Conservation (phyloP, 2,888 invertebrate genomes). For the Acanthococcus lagerstroemiae region DNA sequence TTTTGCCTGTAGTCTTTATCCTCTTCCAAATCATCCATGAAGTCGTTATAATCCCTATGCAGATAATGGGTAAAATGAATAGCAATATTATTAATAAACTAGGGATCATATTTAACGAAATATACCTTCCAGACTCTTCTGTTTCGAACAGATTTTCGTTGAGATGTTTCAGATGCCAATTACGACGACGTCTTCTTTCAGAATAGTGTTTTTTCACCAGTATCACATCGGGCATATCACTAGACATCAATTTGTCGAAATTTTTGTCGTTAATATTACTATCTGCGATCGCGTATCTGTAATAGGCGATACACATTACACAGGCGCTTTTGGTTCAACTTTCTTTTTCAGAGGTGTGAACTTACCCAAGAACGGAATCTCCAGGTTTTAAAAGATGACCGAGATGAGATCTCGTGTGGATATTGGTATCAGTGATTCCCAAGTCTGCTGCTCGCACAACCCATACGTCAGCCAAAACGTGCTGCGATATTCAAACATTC, state of each 20-base stretch:
- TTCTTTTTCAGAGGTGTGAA: too few species aligned
- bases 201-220: constrained; percentile 87
- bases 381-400: constrained; percentile 88
- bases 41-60: constrained; percentile 80
- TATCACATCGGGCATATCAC: constrained; percentile 74
- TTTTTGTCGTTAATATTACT: constrained; percentile 83
- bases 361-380: constrained; percentile 79
- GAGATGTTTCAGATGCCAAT: constrained; percentile 89
- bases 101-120: too few species aligned
- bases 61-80: constrained; percentile 18
- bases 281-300: constrained; percentile 67
- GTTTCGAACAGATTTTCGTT: constrained; percentile 49
- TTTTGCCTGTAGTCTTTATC: constrained; percentile 80
- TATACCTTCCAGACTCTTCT: constrained; percentile 21
- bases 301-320: too few species aligned
- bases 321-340: background rate
- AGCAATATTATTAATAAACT: background rate
- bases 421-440: constrained; percentile 67
- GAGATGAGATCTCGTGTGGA: constrained; percentile 84
- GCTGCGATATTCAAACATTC: too few species aligned
- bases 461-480: constrained; percentile 87
- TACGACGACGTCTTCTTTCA: constrained; percentile 62
- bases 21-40: constrained; percentile 94
- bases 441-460: constrained; percentile 77
- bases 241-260: constrained; percentile 68